These are phyloP conservation scores for Agrotis clavis DNA, from an alignment of 2,888 invertebrate species.

Conservation along the genomic window DNA sequence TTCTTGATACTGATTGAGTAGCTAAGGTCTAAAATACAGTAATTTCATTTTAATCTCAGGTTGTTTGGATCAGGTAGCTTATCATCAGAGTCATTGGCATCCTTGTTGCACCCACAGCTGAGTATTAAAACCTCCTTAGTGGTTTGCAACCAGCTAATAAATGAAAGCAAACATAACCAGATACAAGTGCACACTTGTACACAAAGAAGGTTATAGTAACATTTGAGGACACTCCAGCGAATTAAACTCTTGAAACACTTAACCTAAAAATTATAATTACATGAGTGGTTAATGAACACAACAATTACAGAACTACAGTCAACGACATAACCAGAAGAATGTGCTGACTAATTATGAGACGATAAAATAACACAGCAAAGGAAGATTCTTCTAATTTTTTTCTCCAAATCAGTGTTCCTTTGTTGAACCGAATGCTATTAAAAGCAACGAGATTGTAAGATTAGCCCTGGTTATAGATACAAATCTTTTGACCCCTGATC, in stretches of 20 bases:
- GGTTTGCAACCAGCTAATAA: conserved; percentile 7
- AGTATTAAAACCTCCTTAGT: not conserved
- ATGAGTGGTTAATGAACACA: conserved; percentile 25
- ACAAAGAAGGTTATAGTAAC: conserved; percentile 1
- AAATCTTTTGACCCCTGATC: conserved; percentile 86
- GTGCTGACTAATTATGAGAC: conserved; percentile 65
- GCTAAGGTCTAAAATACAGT: not conserved
- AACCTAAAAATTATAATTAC: conserved; percentile 21
- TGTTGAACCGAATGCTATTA: conserved; percentile 67
- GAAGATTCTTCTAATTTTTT: conserved; percentile 56
- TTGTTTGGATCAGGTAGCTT: not conserved
- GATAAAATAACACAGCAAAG: conserved; percentile 47
- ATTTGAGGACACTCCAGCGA: conserved; percentile 30
- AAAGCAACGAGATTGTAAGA: conserved; percentile 72
- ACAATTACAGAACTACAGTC: conserved; percentile 44
- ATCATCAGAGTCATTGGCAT: not conserved
- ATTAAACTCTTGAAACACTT: conserved; percentile 31
- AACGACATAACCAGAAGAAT: conserved; percentile 46
- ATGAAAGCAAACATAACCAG: not conserved
- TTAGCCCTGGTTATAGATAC: conserved; percentile 80
- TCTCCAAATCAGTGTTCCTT: conserved; percentile 58
- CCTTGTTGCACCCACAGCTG: not conserved
- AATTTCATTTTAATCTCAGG: conserved; percentile 19
- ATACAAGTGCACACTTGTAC: not conserved
- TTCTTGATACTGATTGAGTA: conserved; percentile 25